These are phyloP conservation scores for Leucoraja erinaceus DNA, from an alignment of 2,113 vertebrate genomes.

Conservation along the genomic window DNA sequence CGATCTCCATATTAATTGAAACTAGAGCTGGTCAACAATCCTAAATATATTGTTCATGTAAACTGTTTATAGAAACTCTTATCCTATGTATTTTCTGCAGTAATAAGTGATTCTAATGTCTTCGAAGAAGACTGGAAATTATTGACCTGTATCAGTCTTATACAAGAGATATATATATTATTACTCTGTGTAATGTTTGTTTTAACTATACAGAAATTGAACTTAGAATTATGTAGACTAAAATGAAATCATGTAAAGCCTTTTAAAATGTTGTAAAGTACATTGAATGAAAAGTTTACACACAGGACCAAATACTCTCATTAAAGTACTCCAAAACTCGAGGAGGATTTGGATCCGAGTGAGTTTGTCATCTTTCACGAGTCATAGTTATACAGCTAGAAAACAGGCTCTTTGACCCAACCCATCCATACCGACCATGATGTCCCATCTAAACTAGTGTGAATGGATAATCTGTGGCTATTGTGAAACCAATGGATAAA, in stretches of 20 bases:
- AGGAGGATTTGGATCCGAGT: not conserved
- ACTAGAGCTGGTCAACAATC: not conserved
- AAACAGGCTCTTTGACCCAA: no score
- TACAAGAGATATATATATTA: slow-evolving; percentile 28
- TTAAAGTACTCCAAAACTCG: not conserved
- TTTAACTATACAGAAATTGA: not conserved
- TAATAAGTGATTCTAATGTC: slow-evolving; percentile 1
- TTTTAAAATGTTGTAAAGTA: not conserved
- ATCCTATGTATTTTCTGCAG: slow-evolving; percentile 28
- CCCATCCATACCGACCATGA: no score
- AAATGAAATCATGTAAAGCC: not conserved
- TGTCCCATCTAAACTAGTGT: not conserved
- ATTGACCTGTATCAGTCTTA: slow-evolving; percentile 33
- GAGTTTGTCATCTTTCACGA: not conserved
- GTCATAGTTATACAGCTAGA: no score
- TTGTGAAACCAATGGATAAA: not conserved
- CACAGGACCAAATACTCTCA: not conserved
- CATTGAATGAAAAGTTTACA: not conserved
- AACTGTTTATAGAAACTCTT: slow-evolving; percentile 6
- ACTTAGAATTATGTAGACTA: not conserved
- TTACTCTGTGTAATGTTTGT: slow-evolving; percentile 26
- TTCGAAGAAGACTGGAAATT: slow-evolving; percentile 28
- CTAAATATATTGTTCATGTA: not conserved
- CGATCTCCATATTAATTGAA: slow-evolving; percentile 9
- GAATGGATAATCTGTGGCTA: not conserved